Evolutionary conservation across 2,888 invertebrate genomes (phyloP), one percentile per base, ranked within the genome.

Genomic region (Allacma fusca): DNA sequence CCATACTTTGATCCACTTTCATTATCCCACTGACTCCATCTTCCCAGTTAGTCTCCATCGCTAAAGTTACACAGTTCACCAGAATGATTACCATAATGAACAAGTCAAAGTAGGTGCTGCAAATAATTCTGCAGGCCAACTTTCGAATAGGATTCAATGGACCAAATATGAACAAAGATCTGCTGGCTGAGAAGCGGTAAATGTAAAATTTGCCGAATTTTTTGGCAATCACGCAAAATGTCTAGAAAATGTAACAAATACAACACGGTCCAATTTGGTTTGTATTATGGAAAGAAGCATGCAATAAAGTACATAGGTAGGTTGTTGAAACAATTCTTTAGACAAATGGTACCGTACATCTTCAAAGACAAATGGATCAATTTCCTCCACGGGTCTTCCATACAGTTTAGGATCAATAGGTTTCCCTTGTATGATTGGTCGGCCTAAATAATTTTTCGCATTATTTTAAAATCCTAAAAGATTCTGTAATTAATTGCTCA

Each of bases 31-130:
- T 64, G 34, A 16, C 71, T 0, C 64, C 64, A 65, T 65, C 43
- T 26, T 76, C 76, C 23, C 16, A 71, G 28, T 83, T 79, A 72
- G 79, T 72, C 74, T 75, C 80, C 79, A 75, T 94, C 90, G 97
- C 96, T 86, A 97, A 93, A 92, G 97, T 96, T 91, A 96, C 93
- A 91, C 97, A 97, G 90, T 97, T 97, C 90, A 95, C 91, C 89
- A 97, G 91, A 88, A 97, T 97, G 86, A 76, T 65, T 12, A 76
- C 21, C n/a, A 76, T 71, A 89, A 97, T 96, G 88, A 96, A 90
- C 89, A 96, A 95, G 89, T 97, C 97, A 90, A 97, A 97, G 90
- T 91, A 94, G 90, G 97, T 97, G 89, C 97, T 96, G 85, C 97
- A 97, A 87, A 94, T 94, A 85, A 97, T 90, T 89, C 92, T 95